phyloP scores from a whole-genome alignment of 2,888 invertebrate genomes.

The Conchocele bisecta region DNA sequence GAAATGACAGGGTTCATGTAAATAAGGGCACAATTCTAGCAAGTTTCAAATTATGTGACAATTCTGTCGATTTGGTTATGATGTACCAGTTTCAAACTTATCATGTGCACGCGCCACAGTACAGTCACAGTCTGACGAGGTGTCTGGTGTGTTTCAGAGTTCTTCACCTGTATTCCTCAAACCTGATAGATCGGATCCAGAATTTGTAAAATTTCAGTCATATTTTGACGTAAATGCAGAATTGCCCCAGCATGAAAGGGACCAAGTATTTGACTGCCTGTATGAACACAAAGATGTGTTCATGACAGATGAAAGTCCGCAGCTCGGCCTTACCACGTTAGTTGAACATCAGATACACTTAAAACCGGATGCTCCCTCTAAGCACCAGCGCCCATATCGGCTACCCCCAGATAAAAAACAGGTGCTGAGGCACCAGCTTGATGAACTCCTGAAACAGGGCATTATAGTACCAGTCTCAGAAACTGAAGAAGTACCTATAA shows the following conservation, averaged over 20 bases:
- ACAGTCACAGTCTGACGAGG: not conserved
- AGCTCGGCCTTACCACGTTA: slow-evolving; percentile 11
- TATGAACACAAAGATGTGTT: slow-evolving; percentile 16
- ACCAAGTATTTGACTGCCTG: not conserved
- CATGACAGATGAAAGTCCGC: slow-evolving; percentile 12
- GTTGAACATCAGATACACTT: slow-evolving; percentile 21
- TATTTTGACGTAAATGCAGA: slow-evolving; percentile 1
- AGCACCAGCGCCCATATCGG: slow-evolving; percentile 34
- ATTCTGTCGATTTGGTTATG: slow-evolving; percentile 11
- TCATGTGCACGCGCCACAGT: no score
- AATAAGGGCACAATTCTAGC: slow-evolving; percentile 14
- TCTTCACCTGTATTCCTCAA: no score
- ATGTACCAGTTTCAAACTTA: no score
- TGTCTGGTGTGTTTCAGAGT: not conserved
- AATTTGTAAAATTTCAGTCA: not conserved
- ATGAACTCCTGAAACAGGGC: slow-evolving; percentile 31
- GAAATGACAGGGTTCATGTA: slow-evolving; percentile 27
- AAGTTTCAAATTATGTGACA: slow-evolving; percentile 17
- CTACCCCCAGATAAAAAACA: slow-evolving; percentile 17
- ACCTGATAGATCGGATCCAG: not conserved
- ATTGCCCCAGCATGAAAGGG: not conserved
- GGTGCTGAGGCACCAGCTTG: slow-evolving; percentile 28
- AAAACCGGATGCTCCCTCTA: slow-evolving; percentile 17
- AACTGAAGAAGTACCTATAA: slow-evolving; percentile 24
- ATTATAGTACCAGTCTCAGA: slow-evolving; percentile 30